Conservation (phyloP, 1,140 invertebrate species). For the Scaptomyza graminum region DNA sequence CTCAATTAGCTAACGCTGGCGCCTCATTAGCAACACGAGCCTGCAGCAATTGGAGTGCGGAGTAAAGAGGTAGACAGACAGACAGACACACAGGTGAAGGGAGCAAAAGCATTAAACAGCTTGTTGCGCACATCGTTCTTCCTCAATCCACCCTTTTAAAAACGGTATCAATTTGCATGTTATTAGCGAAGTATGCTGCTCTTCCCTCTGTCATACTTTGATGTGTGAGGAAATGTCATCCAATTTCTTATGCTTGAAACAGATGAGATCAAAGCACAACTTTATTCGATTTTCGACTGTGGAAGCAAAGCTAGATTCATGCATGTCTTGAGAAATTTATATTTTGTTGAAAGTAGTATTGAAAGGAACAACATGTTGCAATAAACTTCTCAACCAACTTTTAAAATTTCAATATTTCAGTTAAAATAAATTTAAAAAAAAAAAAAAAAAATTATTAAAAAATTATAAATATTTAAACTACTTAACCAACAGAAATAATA, state of each 20-base stretch:
- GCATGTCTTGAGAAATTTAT: too few species aligned
- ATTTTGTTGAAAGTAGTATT: too few species aligned
- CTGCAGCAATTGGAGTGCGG: not conserved
- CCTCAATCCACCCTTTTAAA: not conserved
- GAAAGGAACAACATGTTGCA: too few species aligned
- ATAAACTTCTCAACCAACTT: too few species aligned
- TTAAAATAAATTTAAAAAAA: too few species aligned
- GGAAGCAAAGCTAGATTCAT: not conserved
- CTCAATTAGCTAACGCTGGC: conserved; percentile 44
- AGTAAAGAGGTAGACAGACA: too few species aligned
- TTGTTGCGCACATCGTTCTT: conserved; percentile 8
- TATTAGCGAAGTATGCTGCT: not conserved
- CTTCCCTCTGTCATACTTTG: not conserved
- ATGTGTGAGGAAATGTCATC: not conserved
- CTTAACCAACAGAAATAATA: too few species aligned
- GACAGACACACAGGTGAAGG: not conserved
- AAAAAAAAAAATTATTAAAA: too few species aligned
- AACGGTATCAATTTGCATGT: conserved; percentile 33
- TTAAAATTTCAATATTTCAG: too few species aligned
- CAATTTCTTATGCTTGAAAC: not conserved
- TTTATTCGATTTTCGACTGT: not conserved
- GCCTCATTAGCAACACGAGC: conserved; percentile 55
- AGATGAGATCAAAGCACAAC: not conserved
- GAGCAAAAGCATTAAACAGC: conserved; percentile 24
- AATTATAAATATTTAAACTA: too few species aligned